Evolutionary conservation across 2,113 vertebrate species (phyloP), one percentile per base, ranked within the genome.

Genomic region (Mixornis gularis): DNA sequence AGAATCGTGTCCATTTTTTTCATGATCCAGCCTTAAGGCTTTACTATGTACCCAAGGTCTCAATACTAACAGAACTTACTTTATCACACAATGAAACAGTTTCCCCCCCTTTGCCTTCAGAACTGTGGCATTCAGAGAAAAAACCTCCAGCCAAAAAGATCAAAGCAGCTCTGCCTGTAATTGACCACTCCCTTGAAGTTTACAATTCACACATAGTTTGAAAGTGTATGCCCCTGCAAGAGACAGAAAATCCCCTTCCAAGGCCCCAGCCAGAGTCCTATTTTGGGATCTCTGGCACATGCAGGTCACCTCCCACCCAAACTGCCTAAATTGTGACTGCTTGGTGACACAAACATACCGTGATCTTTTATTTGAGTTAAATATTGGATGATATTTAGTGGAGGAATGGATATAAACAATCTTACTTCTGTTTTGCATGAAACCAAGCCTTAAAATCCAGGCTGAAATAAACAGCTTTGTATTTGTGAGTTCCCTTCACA

Each of bases 151-250:
- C 41, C 76, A 58, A 55, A 65, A 71, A 76, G 24, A 89, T 38
- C n/a, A 79, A 72, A 79, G 19, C 56, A 66, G 34, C 68, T 92
- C 58, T 89, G n/a, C 9, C 60, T 72, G 58, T 65, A 91, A 91
- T 21, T 91, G 70, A 85, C 74, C 70, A 34, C n/a, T 74, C 41
- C 25, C 70, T 76, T 44, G 9, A 87, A 81, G 58, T 87, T 32
- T 19, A 72, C 41, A 62, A 81, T 34, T 79, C 46, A 83, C 40
- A 76, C 18, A 59, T 6, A 18, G 14, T 71, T 84, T 44, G 65
- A 9, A 80, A 86, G 48, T 22, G 38, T 32, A 51, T 25, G 21
- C 6, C 30, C 17, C 51, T n/a, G 51, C 14, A 82, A 34, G 13
- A 78, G 15, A 79, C 2, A 81, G 17, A 79, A 89, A 82, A 85